phyloP scores from a whole-genome alignment of 1,140 invertebrate genomes.

The Himalopsyche phryganea region DNA sequence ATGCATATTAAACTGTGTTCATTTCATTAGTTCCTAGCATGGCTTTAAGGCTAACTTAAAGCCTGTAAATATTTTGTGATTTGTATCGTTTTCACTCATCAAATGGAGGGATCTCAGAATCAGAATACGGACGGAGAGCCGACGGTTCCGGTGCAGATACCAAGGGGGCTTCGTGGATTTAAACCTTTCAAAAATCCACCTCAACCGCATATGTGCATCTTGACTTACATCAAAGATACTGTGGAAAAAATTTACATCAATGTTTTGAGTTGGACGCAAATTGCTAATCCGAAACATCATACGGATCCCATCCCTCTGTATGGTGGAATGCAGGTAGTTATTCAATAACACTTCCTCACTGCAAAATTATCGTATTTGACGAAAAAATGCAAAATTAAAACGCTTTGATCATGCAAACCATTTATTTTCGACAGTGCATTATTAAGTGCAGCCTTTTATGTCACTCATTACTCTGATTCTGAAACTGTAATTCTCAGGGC shows the following conservation, averaged over 20 bases:
- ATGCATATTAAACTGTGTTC: no score
- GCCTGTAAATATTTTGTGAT: not conserved
- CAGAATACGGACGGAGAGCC: conserved; percentile 6
- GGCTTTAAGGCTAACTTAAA: no score
- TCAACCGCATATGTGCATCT: conserved; percentile 72
- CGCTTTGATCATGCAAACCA: no score
- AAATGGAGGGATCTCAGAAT: conserved; percentile 21
- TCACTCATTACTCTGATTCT: no score
- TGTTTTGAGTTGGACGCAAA: conserved; percentile 69
- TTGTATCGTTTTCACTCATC: not conserved
- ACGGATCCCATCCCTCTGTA: conserved; percentile 64
- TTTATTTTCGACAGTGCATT: no score
- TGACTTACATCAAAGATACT: conserved; percentile 58
- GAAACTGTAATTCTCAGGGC: no score
- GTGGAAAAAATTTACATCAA: conserved; percentile 61
- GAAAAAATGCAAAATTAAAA: not conserved
- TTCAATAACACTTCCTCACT: no score
- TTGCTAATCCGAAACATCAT: conserved; percentile 60
- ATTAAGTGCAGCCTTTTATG: no score
- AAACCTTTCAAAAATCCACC: conserved; percentile 63
- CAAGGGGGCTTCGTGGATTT: conserved; percentile 9
- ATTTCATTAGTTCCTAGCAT: no score
- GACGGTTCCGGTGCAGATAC: not conserved
- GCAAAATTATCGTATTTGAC: not conserved
- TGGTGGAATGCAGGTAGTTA: conserved; percentile 63